These are phyloP conservation scores for Zoanthus sociatus DNA, from an alignment of 92 coral and sea anemone genomes.

Conservation along the genomic window DNA sequence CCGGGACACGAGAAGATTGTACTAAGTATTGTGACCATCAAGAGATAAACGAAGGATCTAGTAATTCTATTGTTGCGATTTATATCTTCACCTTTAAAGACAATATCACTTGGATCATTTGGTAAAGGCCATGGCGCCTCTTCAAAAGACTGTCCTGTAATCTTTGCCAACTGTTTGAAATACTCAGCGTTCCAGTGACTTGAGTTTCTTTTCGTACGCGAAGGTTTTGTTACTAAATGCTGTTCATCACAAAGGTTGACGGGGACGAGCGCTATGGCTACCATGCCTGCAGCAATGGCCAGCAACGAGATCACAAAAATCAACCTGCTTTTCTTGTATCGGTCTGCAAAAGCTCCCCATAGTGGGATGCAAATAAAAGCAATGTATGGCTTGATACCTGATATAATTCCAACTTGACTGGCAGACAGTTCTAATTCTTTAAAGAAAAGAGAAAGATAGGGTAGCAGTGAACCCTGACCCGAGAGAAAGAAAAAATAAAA, in stretches of 20 bases:
- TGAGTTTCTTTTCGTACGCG: slow-evolving; percentile 34
- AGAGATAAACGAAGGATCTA: slow-evolving; percentile 76
- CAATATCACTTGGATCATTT: slow-evolving; percentile 65
- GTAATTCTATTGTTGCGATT: slow-evolving; percentile 54
- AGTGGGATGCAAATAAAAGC: slow-evolving; percentile 90
- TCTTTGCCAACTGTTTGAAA: slow-evolving; percentile 65
- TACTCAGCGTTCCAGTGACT: slow-evolving; percentile 38
- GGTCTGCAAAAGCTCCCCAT: slow-evolving; percentile 89
- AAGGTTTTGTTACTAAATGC: slow-evolving; percentile 25
- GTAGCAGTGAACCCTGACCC: slow-evolving; percentile 89
- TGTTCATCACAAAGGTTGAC: slow-evolving; percentile 77
- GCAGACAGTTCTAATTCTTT: slow-evolving; percentile 90
- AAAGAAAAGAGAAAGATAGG: slow-evolving; percentile 80
- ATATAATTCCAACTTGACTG: slow-evolving; percentile 81
- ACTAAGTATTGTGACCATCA: slow-evolving; percentile 82
- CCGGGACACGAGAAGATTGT: slow-evolving; percentile 94
- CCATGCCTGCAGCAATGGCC: slow-evolving; percentile 78
- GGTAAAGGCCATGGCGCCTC: slow-evolving; percentile 91
- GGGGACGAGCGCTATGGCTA: slow-evolving; percentile 86
- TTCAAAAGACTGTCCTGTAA: slow-evolving; percentile 75
- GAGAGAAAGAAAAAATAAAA: slow-evolving; percentile 86
- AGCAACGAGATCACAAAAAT: slow-evolving; percentile 78
- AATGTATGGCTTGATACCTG: slow-evolving; percentile 89
- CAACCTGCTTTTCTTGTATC: slow-evolving; percentile 76
- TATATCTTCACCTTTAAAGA: slow-evolving; percentile 55